These are phyloP conservation scores for Dascillus cervinus DNA, from an alignment of 2,888 invertebrate species.

Conservation along the genomic window DNA sequence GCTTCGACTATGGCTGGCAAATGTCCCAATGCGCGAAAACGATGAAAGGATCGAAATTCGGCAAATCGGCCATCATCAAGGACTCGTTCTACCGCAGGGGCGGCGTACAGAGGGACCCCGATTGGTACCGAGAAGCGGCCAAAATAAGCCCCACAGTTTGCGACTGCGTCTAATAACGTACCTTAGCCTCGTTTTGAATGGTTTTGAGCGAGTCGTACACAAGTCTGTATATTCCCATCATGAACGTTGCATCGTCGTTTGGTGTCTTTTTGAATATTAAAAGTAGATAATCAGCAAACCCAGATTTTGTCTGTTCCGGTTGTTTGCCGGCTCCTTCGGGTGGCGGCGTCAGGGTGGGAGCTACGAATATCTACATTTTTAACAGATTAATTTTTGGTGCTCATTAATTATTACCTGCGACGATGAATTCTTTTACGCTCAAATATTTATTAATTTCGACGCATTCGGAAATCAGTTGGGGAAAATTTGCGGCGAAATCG, in stretches of 20 bases:
- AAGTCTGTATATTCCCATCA: conserved; percentile 12
- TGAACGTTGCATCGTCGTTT: conserved; percentile 7
- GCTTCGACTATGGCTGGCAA: conserved; percentile 54
- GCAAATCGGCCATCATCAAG: conserved; percentile 46
- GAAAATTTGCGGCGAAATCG: no score
- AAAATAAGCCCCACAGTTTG: conserved; percentile 37
- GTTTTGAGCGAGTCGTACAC: conserved; percentile 9
- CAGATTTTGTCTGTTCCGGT: no score
- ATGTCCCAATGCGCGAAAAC: conserved; percentile 42
- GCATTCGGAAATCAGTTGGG: no score
- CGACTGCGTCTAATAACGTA: conserved; percentile 16
- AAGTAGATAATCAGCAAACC: conserved; percentile 4
- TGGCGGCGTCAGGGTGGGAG: no score
- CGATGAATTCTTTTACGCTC: no score
- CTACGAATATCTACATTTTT: no score
- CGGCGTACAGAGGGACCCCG: conserved; percentile 49
- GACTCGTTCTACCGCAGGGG: conserved; percentile 50
- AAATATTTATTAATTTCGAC: no score
- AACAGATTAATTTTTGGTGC: no score
- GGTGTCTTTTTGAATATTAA: conserved; percentile 6
- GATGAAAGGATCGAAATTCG: conserved; percentile 37
- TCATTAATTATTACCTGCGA: no score
- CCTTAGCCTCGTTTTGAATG: conserved; percentile 16
- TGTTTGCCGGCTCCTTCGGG: no score
- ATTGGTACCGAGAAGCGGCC: conserved; percentile 47